Evolutionary conservation across 2,888 invertebrate species (phyloP), one percentile per base, ranked within the genome.

Genomic region (Drosophila hawaiiensis): DNA sequence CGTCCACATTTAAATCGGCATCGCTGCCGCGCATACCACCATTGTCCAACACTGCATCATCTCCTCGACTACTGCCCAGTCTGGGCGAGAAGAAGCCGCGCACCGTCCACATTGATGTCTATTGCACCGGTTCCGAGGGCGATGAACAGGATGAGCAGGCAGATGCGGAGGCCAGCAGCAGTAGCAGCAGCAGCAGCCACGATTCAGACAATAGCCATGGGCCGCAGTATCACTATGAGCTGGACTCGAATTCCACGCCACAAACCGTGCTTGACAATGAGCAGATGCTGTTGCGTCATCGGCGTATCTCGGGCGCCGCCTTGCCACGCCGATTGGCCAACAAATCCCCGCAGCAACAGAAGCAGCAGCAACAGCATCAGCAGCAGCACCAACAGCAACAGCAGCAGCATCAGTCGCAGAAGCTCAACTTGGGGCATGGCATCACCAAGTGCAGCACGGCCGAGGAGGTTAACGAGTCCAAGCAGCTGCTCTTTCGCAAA

Each of bases 41-140:
- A 3, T 61, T 89, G 55, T 73, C 87, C 22, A 83, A 41, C 9
- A 14, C 47, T 22, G 82, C 47, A 37, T 43, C 55, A 22, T n/a
- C 59, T 16, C 49, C 76, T 16, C 37, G 68, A 33, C 16, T 78
- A 10, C 65, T 85, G 16, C 63, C 86, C 16, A 82, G 69, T 62
- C 62, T 82, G 37, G 77, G 84, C n/a, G 91, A 92, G 73, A 94
- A 93, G 79, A 94, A 93, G 79, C 93, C 93, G 84, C 94, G 96
- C 66, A 96, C 96, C 0, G 96, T 96, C 35, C 96, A 96, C 90
- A 96, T 96, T 61, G 96, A 96, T 92, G 96, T 96, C 4, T 96
- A 96, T 87, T 96, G 96, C 88, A 96, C 96, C 0, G 96, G 95
- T 2, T 95, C 96, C 1, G 94, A 94, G 71, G 94, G 92, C 29